These are phyloP conservation scores for Catagonus wagneri DNA, from an alignment of 2,113 vertebrate species.

Conservation along the genomic window DNA sequence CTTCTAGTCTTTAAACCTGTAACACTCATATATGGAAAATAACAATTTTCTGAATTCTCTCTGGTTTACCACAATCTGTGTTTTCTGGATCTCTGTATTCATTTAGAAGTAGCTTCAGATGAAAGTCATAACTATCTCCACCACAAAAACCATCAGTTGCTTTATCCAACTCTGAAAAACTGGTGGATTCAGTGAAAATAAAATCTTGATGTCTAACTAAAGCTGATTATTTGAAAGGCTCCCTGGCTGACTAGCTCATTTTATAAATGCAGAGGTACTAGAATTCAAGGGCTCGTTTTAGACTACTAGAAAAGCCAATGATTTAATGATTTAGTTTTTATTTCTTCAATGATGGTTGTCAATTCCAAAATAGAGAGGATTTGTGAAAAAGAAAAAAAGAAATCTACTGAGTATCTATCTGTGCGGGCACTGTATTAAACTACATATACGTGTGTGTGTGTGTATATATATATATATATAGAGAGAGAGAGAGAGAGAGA, in stretches of 20 bases:
- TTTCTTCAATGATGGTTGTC: neutral
- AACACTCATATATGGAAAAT: neutral
- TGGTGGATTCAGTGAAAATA: neutral
- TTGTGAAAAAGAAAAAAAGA: neutral
- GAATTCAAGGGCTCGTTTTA: neutral
- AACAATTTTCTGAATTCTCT: neutral
- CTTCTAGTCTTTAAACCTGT: neutral
- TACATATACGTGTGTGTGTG: too few relatives aligned
- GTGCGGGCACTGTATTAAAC: neutral
- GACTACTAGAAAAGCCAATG: neutral
- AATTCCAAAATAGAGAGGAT: neutral
- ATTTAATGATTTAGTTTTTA: neutral
- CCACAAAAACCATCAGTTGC: neutral
- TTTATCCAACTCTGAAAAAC: constrained; percentile 6
- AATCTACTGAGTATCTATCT: neutral
- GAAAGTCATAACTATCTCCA: neutral
- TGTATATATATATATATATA: too few relatives aligned
- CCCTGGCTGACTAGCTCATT: neutral
- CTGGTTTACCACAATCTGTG: neutral
- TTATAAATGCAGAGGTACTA: neutral
- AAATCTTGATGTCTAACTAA: neutral
- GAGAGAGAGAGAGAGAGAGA: too few relatives aligned
- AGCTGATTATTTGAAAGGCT: neutral
- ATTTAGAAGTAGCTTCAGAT: neutral
- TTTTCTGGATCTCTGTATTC: neutral